Conservation (phyloP, 2,888 invertebrate species). For the Alcis repandata region DNA sequence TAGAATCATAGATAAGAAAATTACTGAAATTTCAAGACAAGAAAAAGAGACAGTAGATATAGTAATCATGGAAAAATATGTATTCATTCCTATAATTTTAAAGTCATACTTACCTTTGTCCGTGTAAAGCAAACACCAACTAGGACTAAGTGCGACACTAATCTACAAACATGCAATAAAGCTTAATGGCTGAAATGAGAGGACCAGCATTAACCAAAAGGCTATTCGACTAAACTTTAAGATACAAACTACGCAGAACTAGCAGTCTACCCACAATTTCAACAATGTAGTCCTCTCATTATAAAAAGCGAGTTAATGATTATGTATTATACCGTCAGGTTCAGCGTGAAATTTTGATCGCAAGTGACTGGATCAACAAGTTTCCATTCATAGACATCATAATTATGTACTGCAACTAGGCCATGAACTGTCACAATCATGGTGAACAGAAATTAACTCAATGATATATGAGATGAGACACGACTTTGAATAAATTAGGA, state of each 20-base stretch:
- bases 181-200: conserved; percentile 42
- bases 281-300: conserved; percentile 30
- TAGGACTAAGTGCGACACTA: conserved; percentile 37
- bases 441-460: no score
- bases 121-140: conserved; percentile 29
- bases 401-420: no score
- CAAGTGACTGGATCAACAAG: neutral
- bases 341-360: conserved; percentile 21
- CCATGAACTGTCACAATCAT: no score
- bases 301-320: conserved; percentile 25
- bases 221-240: neutral
- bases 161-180: conserved; percentile 40
- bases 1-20: conserved; percentile 24
- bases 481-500: no score
- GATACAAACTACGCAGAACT: neutral
- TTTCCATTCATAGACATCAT: no score
- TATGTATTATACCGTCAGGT: conserved; percentile 18
- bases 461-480: no score
- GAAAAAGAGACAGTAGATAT: conserved; percentile 7
- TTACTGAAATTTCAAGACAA: conserved; percentile 9
- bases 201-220: conserved; percentile 21
- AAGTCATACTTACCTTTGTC: conserved; percentile 41
- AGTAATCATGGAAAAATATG: neutral
- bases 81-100: neutral
- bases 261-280: neutral